Evolutionary conservation across 2,888 invertebrate genomes (phyloP), one percentile per base, ranked within the genome.

Genomic region (Lepeophtheirus nordmannii): DNA sequence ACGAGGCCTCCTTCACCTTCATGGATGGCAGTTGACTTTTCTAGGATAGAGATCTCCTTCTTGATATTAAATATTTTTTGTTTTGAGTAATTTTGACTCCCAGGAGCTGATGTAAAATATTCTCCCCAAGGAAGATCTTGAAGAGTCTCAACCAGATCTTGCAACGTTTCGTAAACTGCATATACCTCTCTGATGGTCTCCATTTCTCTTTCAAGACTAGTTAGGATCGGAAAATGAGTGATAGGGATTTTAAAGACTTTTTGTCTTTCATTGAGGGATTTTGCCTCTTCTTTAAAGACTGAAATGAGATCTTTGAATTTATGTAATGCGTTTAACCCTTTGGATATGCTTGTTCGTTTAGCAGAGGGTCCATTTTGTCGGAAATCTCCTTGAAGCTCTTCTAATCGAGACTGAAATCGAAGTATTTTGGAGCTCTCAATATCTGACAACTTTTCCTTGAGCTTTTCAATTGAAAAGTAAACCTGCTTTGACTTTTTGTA

Each of bases 401-500:
- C 23, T 22, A 63, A 22, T 12, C 56, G n/a, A 22, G 40, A 46
- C 30, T n/a, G 46, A 40, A 63, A 53, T 10, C 63, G n/a, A 20
- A 30, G 20, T 22, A 53, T 38, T 17, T 61, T 61, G 2, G 22
- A n/a, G n/a, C 22, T 39, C 23, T 30, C 61, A 57, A 64, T 57
- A 20, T 57, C 46, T 5, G 57, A 46, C 12, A 58, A n/a, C 53
- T 60, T 41, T 20, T 66, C 60, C 11, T 66, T 60, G 22, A 66
- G 17, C 1, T 17, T 17, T 14, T 14, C 9, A 9, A 66, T 39
- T 10, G 58, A 38, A 23, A 66, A 66, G 41, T 66, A 40, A 17
- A 60, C 56, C 22, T 60, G 58, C 22, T 66, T 66, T 30, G 66
- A 59, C 30, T 41, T 66, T 17, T 60, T 17, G 23, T 38, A 66